Conservation (phyloP, 2,113 vertebrate species). For the Odobenus rosmarus region DNA sequence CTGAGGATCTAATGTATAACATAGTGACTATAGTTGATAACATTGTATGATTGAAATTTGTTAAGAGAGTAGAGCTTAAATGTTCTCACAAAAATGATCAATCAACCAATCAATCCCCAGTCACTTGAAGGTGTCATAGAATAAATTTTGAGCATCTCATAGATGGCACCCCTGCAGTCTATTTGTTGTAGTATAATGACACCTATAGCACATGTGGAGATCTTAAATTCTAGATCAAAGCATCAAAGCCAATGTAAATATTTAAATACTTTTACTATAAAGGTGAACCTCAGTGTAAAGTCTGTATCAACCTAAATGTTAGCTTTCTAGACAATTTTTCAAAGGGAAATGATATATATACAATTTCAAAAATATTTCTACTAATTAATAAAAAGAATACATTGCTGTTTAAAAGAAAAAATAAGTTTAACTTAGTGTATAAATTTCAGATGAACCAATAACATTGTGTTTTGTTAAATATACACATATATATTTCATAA, state of each 20-base stretch:
- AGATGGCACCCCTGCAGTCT: neutral
- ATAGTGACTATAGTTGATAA: neutral
- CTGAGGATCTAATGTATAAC: neutral
- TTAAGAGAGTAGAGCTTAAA: neutral
- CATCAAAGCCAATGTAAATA: neutral
- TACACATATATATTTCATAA: neutral
- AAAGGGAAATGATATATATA: neutral
- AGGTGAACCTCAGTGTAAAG: neutral
- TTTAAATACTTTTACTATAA: neutral
- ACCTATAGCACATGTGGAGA: neutral
- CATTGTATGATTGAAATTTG: neutral
- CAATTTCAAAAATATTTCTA: neutral
- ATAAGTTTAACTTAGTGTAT: neutral
- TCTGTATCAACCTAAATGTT: neutral
- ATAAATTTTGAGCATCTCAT: neutral
- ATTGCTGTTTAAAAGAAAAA: neutral
- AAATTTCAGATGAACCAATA: neutral
- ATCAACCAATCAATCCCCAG: neutral
- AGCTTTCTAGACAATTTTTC: neutral
- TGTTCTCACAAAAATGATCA: neutral
- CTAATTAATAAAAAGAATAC: neutral
- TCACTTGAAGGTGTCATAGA: neutral
- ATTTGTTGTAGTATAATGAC: neutral
- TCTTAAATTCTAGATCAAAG: neutral
- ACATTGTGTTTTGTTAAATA: neutral